Evolutionary conservation across 2,113 vertebrate species (phyloP), one percentile per base, ranked within the genome.

Genomic region (Hydrolagus affinis): DNA sequence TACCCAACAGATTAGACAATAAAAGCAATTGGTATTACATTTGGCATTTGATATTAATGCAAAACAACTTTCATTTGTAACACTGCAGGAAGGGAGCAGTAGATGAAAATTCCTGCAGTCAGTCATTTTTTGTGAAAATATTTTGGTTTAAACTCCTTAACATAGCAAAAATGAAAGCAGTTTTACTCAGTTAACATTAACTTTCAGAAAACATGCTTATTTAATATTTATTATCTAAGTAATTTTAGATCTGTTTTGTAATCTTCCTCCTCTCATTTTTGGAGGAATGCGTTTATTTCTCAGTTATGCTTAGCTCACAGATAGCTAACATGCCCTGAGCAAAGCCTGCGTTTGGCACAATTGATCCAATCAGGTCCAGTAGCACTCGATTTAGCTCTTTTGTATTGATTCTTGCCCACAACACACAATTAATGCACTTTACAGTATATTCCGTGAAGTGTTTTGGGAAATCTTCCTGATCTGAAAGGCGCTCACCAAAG

Each of bases 141-240:
- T 83, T 66, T 83, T 83, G 60, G 14, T 83, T 19, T 19, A 68
- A 32, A 68, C 66, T 66, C 25, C 17, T 17, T 1, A 83, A 10
- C 1, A 19, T 3, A 68, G 6, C 23, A 14, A 25, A 30, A 66
- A 30, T 64, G 10, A 21, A 60, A 78, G 57, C 62, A 30, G 30
- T 83, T 83, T 32, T 8, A 64, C 9, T 44, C 78, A 83, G 62
- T 1, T 83, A 10, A 17, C 64, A 68, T 68, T 83, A 17, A n/a
- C 78, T 66, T 66, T 66, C 62, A 83, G 15, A 66, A 32, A 8
- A 30, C 78, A 32, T 83, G 17, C 60, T 83, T 28, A 66, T 83
- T 83, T 25, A 83, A 83, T 83, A 83, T 83, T 83, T 68, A 83
- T 83, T 25, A 28, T 11, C 25, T 68, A 62, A 30, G 66, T 83